Conservation (phyloP, 2,888 invertebrate genomes). For the Nemoura dubitans region DNA sequence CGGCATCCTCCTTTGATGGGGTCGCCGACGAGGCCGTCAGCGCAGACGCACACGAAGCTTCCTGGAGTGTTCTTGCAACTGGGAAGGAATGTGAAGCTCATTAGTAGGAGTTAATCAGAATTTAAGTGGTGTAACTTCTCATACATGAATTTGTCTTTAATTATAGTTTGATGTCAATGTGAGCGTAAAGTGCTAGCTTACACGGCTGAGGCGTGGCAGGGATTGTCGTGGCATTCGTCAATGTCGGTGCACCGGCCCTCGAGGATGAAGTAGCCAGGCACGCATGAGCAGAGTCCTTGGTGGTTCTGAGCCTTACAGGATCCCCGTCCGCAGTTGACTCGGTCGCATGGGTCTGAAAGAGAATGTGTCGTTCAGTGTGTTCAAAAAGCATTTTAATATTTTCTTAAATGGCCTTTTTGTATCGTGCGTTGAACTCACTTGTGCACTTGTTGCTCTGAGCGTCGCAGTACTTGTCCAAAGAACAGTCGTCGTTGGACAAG, state of each 20-base stretch:
- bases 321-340: constrained; percentile 81
- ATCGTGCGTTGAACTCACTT: constrained; percentile 64
- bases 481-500: constrained; percentile 78
- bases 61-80: constrained; percentile 82
- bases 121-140: not conserved
- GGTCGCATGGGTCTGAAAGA: constrained; percentile 80
- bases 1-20: constrained; percentile 77
- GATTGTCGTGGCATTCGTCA: constrained; percentile 80
- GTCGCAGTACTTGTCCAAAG: constrained; percentile 79
- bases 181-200: constrained; percentile 55
- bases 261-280: constrained; percentile 74
- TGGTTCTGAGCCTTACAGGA: constrained; percentile 79
- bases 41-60: constrained; percentile 79
- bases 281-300: constrained; percentile 76
- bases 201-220: constrained; percentile 81
- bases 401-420: not conserved
- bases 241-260: constrained; percentile 79
- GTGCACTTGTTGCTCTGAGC: constrained; percentile 78
- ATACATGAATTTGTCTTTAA: too few relatives aligned
- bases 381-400: not conserved
- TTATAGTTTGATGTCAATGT: not conserved
- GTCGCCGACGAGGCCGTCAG: constrained; percentile 83
- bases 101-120: not conserved
- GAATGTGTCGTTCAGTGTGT: constrained; percentile 30
- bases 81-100: constrained; percentile 49